Conservation (phyloP, 2,888 invertebrate genomes). For the Euzophera pinguis region DNA sequence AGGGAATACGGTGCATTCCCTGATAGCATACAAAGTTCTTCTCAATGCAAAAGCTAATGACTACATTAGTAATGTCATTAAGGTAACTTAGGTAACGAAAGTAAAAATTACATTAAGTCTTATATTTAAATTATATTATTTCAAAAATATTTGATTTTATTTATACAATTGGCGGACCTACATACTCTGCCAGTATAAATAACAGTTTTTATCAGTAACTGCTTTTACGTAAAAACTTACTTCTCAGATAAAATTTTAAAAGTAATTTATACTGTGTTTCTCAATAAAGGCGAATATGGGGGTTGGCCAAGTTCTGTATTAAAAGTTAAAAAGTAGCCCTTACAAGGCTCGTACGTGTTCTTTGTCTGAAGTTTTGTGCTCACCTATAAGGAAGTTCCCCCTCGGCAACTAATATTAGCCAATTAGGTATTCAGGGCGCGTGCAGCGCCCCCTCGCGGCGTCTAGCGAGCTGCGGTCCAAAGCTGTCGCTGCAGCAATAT, state of each 20-base stretch:
- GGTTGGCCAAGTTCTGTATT: conserved; percentile 45
- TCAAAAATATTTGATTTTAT: no score
- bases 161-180: no score
- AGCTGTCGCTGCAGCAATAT: conserved; percentile 18
- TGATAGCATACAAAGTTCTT: no score
- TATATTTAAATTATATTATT: no score
- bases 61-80: no score
- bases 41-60: no score
- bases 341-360: conserved; percentile 65
- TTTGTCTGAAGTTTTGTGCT: conserved; percentile 71
- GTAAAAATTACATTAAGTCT: no score
- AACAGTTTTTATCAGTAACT: background rate
- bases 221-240: background rate
- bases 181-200: no score
- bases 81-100: no score
- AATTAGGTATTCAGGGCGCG: conserved; percentile 78
- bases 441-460: conserved; percentile 52
- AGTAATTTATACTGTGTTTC: conserved; percentile 17
- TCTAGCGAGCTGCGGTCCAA: conserved; percentile 36
- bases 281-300: conserved; percentile 20
- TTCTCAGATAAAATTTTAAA: conserved; percentile 24
- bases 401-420: conserved; percentile 74
- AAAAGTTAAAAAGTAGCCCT: conserved; percentile 67
- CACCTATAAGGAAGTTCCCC: conserved; percentile 70
- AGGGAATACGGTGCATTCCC: no score